Evolutionary conservation across 2,888 invertebrate genomes (phyloP).

Genomic region (Aethes cnicana): DNA sequence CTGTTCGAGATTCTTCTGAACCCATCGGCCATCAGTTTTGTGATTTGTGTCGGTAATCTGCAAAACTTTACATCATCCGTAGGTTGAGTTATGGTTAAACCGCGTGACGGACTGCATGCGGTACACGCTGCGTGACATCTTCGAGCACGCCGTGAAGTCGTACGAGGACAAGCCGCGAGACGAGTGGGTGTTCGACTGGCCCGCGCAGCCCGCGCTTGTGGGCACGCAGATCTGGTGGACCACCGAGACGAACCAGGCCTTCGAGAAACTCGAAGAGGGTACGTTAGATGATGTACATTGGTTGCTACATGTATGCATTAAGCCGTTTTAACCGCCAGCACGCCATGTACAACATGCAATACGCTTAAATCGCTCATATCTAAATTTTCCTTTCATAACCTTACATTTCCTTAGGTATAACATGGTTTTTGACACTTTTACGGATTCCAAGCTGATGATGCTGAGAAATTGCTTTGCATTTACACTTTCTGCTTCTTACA

Average conservation of each 20-base stretch:
- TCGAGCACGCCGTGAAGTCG: slow-evolving; percentile 89
- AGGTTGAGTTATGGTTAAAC: slow-evolving; percentile 96
- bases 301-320: too few species aligned
- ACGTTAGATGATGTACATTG: neutral
- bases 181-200: slow-evolving; percentile 95
- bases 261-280: slow-evolving; percentile 94
- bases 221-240: slow-evolving; percentile 99
- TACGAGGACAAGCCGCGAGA: slow-evolving; percentile 96
- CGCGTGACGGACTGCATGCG: slow-evolving; percentile 93
- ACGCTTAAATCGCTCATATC: too few species aligned
- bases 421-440: too few species aligned
- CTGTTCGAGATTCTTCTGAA: too few species aligned
- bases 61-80: too few species aligned
- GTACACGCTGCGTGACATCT: slow-evolving; percentile 88
- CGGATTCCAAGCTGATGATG: too few species aligned
- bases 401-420: too few species aligned
- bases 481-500: slow-evolving; percentile 9
- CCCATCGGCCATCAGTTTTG: too few species aligned
- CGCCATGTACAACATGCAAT: too few species aligned
- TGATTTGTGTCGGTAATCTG: too few species aligned
- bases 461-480: neutral
- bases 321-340: too few species aligned
- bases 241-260: slow-evolving; percentile 94
- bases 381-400: too few species aligned
- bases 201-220: slow-evolving; percentile 94